phyloP scores from a whole-genome alignment of 2,888 invertebrate species.

The Fabriciana adippe region DNA sequence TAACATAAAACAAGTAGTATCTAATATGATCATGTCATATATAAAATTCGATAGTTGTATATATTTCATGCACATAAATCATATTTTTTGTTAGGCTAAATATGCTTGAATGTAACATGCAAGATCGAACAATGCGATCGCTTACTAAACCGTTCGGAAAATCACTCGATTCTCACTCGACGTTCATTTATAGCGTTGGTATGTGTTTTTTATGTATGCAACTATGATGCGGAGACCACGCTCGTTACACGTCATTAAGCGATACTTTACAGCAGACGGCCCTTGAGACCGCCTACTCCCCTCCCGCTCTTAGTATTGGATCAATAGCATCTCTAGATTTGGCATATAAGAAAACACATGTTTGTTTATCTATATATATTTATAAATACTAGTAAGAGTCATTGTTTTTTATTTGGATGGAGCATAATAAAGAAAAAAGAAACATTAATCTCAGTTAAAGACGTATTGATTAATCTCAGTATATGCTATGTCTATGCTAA shows the following conservation, averaged over 20 bases:
- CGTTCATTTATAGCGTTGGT: conserved; percentile 34
- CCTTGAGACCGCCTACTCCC: conserved; percentile 76
- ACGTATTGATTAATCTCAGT: too few species aligned
- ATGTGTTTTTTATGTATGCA: conserved; percentile 57
- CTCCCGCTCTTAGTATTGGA: conserved; percentile 42
- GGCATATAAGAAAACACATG: conserved; percentile 36
- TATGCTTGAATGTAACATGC: conserved; percentile 2
- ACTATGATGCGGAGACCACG: conserved; percentile 62
- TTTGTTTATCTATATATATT: neutral
- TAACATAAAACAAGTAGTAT: too few species aligned
- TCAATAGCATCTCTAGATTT: conserved; percentile 52
- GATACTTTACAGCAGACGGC: conserved; percentile 82
- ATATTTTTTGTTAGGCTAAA: too few species aligned
- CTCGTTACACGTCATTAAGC: conserved; percentile 83
- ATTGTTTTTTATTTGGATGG: too few species aligned
- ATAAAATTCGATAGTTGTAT: too few species aligned
- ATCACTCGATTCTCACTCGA: conserved; percentile 42
- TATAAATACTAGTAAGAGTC: too few species aligned
- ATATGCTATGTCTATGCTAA: too few species aligned
- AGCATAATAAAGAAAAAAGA: too few species aligned
- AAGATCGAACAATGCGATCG: conserved; percentile 43
- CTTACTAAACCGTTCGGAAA: conserved; percentile 40
- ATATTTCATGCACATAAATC: too few species aligned
- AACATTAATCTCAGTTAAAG: too few species aligned
- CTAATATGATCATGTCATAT: too few species aligned